A percentile compares a stretch with the other conserved stretches of the same genome.
These are phyloP conservation scores for Suncus etruscus DNA, from an alignment of 2,113 vertebrate species.

Conservation along the genomic window DNA sequence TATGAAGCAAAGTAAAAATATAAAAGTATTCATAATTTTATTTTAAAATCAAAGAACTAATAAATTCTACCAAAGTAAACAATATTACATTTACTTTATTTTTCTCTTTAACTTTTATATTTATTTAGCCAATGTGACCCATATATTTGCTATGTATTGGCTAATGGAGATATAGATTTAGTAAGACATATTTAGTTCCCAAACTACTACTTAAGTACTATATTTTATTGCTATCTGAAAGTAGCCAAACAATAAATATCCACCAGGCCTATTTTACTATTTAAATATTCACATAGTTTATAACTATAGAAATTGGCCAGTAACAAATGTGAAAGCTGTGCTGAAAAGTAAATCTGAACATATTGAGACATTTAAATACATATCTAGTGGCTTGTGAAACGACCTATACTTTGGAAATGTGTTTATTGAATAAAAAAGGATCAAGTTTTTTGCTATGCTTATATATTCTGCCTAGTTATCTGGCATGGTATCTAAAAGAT, in stretches of 20 bases:
- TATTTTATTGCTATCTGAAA: background rate
- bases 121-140: slow-evolving; percentile 7
- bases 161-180: background rate
- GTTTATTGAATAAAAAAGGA: slow-evolving; percentile 19
- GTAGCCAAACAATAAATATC: background rate
- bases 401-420: slow-evolving; percentile 16
- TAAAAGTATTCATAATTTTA: background rate
- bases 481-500: slow-evolving; percentile 60
- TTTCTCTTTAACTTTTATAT: background rate
- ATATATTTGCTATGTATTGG: background rate
- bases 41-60: background rate
- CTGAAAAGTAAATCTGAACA: slow-evolving; percentile 41
- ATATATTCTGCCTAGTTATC: slow-evolving; percentile 69
- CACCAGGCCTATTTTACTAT: background rate
- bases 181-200: background rate
- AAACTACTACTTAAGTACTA: background rate
- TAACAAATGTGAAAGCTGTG: background rate
- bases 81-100: background rate
- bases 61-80: slow-evolving; percentile 31
- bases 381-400: background rate
- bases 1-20: too few relatives aligned
- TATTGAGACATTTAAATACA: slow-evolving; percentile 34
- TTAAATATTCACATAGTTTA: background rate
- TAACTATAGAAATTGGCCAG: background rate
- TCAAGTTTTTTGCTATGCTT: slow-evolving; percentile 43